Percentiles rank a stretch among this genome's conserved stretches.
These are phyloP conservation scores for Crambe crambe DNA, from an alignment of 37 sponge, comb jelly and placozoan species.

Conservation along the genomic window DNA sequence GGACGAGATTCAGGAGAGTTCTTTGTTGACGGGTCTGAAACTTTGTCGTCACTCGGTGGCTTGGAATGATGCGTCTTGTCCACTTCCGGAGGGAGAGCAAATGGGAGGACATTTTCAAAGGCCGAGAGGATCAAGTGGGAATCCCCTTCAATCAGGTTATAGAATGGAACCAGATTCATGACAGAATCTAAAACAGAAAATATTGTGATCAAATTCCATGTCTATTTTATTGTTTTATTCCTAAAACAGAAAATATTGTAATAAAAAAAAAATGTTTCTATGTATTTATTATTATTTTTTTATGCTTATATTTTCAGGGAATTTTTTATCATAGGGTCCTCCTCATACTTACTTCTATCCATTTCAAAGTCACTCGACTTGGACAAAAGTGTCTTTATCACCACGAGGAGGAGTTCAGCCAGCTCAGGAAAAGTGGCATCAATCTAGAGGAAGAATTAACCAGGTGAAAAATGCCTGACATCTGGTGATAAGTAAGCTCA, in stretches of 20 bases:
- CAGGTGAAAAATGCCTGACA: too few relatives aligned
- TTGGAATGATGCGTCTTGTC: not conserved
- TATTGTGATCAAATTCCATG: not conserved
- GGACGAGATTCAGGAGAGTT: not conserved
- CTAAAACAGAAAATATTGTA: not conserved
- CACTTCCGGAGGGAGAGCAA: not conserved
- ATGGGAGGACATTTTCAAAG: not conserved
- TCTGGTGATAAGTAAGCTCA: too few relatives aligned
- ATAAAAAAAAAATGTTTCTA: not conserved
- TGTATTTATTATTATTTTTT: too few relatives aligned
- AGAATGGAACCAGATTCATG: conserved; percentile 24
- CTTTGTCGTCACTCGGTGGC: not conserved
- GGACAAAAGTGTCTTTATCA: conserved; percentile 45
- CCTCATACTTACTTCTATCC: conserved; percentile 37
- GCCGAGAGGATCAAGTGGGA: not conserved
- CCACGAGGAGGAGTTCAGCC: conserved; percentile 70
- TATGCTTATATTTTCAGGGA: too few relatives aligned
- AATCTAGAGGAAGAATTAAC: conserved; percentile 48
- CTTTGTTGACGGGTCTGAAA: not conserved
- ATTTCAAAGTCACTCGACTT: not conserved
- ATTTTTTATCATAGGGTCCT: too few relatives aligned
- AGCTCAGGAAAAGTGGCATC: conserved; percentile 60
- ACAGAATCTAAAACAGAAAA: conserved; percentile 9
- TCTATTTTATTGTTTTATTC: not conserved
- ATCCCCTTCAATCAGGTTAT: not conserved